A percentile compares a stretch with the other conserved stretches of the same genome.
Evolutionary conservation across 2,888 invertebrate species (phyloP).

Genomic region (Operophtera brumata): DNA sequence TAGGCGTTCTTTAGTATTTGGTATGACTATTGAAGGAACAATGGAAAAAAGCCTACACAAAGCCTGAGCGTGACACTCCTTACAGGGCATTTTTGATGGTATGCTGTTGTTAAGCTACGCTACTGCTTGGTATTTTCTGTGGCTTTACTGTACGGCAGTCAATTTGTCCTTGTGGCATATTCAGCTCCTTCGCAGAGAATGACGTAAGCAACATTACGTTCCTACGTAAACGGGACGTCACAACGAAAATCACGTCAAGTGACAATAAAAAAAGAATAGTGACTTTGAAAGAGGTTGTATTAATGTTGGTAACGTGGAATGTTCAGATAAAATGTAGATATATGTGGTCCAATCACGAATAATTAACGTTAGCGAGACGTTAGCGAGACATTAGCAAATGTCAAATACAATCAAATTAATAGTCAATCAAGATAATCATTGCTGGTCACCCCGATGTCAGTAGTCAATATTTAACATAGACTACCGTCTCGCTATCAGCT

Average conservation of each 20-base stretch:
- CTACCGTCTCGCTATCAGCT: too few relatives aligned
- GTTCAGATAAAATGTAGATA: background rate
- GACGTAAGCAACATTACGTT: constrained; percentile 58
- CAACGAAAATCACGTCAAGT: constrained; percentile 55
- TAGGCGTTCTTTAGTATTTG: too few relatives aligned
- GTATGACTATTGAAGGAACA: too few relatives aligned
- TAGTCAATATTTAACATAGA: too few relatives aligned
- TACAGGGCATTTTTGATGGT: too few relatives aligned
- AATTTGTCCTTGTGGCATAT: constrained; percentile 53
- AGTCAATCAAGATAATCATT: too few relatives aligned
- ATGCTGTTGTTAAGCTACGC: background rate
- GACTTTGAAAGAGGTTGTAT: constrained; percentile 36
- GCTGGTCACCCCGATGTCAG: too few relatives aligned
- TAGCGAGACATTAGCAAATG: too few relatives aligned
- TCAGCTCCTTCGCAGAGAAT: constrained; percentile 49
- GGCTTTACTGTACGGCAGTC: constrained; percentile 42
- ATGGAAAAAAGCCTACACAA: too few relatives aligned
- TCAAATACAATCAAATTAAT: too few relatives aligned
- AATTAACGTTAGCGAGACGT: too few relatives aligned
- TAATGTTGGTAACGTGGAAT: constrained; percentile 1
- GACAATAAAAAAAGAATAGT: constrained; percentile 53
- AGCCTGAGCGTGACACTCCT: too few relatives aligned
- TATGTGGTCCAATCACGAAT: background rate
- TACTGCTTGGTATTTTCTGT: constrained; percentile 11
- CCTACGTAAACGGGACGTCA: constrained; percentile 52